Conservation (phyloP, 2,797 vertebrate species). For the Pseudopleuronectes americanus region DNA sequence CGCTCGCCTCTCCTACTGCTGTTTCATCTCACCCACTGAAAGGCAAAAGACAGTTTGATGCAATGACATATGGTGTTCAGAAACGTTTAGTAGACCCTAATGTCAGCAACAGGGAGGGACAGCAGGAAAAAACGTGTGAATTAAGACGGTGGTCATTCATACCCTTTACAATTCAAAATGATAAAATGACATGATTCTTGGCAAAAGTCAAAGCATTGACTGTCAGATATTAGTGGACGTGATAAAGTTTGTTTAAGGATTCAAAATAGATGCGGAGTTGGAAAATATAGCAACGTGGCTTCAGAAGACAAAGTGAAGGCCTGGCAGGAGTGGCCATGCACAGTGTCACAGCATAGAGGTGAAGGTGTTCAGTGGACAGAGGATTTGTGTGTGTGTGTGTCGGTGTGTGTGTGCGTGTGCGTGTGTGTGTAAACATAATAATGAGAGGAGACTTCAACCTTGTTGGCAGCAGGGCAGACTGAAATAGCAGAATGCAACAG, state of each 20-base stretch:
- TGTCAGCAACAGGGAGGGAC: slow-evolving; percentile 25
- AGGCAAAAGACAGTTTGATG: slow-evolving; percentile 27
- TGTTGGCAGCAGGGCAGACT: slow-evolving; percentile 16
- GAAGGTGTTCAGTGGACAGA: slow-evolving; percentile 29
- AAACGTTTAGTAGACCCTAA: slow-evolving; percentile 45
- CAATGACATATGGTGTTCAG: slow-evolving; percentile 25
- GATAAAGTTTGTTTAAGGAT: slow-evolving; percentile 11
- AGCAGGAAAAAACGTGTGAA: slow-evolving; percentile 11
- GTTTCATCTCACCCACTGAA: background rate
- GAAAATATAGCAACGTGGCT: background rate
- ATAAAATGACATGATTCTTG: background rate
- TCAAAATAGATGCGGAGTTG: slow-evolving; percentile 4
- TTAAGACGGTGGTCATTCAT: slow-evolving; percentile 28
- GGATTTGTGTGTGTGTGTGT: background rate
- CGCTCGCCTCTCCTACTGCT: background rate
- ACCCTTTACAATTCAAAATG: slow-evolving; percentile 2
- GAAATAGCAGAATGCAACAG: slow-evolving; percentile 39
- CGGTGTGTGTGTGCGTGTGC: background rate
- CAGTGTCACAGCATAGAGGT: background rate
- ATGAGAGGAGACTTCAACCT: slow-evolving; percentile 44
- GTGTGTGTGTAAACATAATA: slow-evolving; percentile 33
- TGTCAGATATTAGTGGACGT: too few relatives aligned
- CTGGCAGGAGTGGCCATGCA: background rate
- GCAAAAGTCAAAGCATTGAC: background rate
- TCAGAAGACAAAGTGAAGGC: background rate